These are phyloP conservation scores for Catocala fraxini DNA, from an alignment of 2,888 invertebrate genomes.

Conservation along the genomic window DNA sequence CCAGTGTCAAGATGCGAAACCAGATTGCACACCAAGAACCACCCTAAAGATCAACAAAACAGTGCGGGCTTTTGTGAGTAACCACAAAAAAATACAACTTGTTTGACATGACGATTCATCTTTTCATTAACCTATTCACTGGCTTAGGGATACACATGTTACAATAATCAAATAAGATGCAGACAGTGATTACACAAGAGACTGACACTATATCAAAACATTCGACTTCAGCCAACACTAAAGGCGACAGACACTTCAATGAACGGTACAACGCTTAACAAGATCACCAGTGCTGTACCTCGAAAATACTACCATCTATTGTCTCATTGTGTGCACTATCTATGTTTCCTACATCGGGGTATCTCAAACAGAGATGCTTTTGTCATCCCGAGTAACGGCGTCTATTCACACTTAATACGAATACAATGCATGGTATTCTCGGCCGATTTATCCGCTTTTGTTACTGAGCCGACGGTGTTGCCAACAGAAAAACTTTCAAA, in stretches of 20 bases:
- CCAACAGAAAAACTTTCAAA: slow-evolving; percentile 63
- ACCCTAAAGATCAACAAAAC: no score
- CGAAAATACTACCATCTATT: slow-evolving; percentile 36
- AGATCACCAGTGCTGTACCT: slow-evolving; percentile 13
- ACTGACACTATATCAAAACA: not conserved
- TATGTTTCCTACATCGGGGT: slow-evolving; percentile 48
- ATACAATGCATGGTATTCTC: slow-evolving; percentile 71
- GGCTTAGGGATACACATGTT: no score
- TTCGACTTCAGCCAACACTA: not conserved
- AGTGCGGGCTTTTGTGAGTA: no score
- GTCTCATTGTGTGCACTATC: slow-evolving; percentile 51
- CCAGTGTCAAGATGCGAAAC: no score
- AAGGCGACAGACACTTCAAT: slow-evolving; percentile 6
- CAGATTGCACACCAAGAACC: no score
- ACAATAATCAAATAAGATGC: not conserved
- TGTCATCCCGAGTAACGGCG: slow-evolving; percentile 60
- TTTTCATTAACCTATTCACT: no score
- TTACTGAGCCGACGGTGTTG: slow-evolving; percentile 58
- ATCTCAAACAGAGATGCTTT: slow-evolving; percentile 61
- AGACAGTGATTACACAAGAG: not conserved
- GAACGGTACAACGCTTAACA: slow-evolving; percentile 14
- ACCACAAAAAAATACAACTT: no score
- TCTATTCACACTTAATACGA: slow-evolving; percentile 75
- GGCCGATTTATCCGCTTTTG: slow-evolving; percentile 71
- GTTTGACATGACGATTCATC: no score